Percentiles rank a stretch among this genome's conserved stretches.
These are phyloP conservation scores for Halocaridina rubra DNA, from an alignment of 2,888 invertebrate species.

Conservation along the genomic window DNA sequence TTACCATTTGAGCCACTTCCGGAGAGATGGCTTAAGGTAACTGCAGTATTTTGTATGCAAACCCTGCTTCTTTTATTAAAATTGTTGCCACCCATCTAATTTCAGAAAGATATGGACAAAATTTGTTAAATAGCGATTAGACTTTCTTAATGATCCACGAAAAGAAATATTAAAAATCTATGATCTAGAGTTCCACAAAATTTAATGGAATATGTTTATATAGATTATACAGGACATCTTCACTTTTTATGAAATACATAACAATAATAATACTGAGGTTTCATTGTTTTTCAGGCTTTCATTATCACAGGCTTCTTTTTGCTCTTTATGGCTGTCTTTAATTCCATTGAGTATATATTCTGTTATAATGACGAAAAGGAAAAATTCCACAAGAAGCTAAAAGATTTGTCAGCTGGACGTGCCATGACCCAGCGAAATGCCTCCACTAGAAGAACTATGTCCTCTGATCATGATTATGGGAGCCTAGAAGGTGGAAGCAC, in stretches of 20 bases:
- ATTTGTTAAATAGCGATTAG: background rate
- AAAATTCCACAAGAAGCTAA: conserved; percentile 33
- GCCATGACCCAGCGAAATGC: conserved; percentile 21
- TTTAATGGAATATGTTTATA: background rate
- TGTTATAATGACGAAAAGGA: conserved; percentile 56
- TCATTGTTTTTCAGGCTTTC: conserved; percentile 13
- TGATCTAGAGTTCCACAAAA: background rate
- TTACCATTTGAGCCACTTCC: conserved; percentile 39
- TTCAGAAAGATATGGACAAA: too few relatives aligned
- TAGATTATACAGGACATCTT: too few relatives aligned
- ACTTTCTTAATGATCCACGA: background rate
- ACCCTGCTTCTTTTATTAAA: too few relatives aligned
- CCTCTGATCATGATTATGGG: background rate
- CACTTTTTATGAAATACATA: too few relatives aligned
- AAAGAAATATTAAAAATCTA: background rate
- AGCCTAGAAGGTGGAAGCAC: background rate
- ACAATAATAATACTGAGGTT: background rate
- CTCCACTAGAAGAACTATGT: background rate
- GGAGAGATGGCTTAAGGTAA: conserved; percentile 43
- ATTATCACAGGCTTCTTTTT: conserved; percentile 40
- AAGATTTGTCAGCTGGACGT: conserved; percentile 34
- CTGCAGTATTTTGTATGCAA: too few relatives aligned
- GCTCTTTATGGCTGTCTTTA: conserved; percentile 38
- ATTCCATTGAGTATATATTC: conserved; percentile 52
- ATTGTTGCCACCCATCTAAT: too few relatives aligned